Evolutionary conservation across 2,888 invertebrate species (phyloP).

Genomic region (Argynnis bischoffii): DNA sequence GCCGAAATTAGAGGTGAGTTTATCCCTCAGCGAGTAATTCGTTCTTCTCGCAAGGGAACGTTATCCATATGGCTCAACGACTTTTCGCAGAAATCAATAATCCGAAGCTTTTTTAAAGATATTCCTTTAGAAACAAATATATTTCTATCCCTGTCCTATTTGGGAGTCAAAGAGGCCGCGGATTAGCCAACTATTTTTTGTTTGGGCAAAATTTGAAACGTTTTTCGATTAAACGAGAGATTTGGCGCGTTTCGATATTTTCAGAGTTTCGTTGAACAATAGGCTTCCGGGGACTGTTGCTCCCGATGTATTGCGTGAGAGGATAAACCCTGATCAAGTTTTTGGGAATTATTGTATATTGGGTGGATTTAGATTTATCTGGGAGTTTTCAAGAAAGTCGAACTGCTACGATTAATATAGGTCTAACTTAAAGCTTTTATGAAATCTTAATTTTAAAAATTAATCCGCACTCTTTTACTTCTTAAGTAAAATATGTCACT

Average conservation of each 20-base stretch:
- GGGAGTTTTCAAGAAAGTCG: slow-evolving; percentile 12
- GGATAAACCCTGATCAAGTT: slow-evolving; percentile 64
- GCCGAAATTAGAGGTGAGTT: slow-evolving; percentile 73
- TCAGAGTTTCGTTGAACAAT: slow-evolving; percentile 64
- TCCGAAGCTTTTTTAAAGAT: slow-evolving; percentile 71
- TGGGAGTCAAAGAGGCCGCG: slow-evolving; percentile 76
- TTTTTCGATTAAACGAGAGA: slow-evolving; percentile 70
- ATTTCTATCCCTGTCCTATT: slow-evolving; percentile 54
- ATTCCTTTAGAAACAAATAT: slow-evolving; percentile 73
- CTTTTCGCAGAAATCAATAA: slow-evolving; percentile 78
- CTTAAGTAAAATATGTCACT: not conserved
- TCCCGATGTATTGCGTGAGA: slow-evolving; percentile 60
- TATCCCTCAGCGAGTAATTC: slow-evolving; percentile 78
- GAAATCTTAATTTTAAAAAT: not conserved
- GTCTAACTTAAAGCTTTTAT: not conserved
- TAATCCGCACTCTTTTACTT: not conserved
- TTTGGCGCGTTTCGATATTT: slow-evolving; percentile 69
- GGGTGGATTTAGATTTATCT: slow-evolving; percentile 34
- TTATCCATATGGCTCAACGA: slow-evolving; percentile 70
- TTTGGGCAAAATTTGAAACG: slow-evolving; percentile 69
- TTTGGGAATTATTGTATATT: slow-evolving; percentile 51
- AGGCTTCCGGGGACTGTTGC: slow-evolving; percentile 69
- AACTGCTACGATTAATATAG: slow-evolving; percentile 6
- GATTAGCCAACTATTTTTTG: slow-evolving; percentile 70
- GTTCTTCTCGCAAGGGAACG: slow-evolving; percentile 67